Evolutionary conservation across 2,797 vertebrate species (phyloP).

Genomic region (Poecilia gillii): DNA sequence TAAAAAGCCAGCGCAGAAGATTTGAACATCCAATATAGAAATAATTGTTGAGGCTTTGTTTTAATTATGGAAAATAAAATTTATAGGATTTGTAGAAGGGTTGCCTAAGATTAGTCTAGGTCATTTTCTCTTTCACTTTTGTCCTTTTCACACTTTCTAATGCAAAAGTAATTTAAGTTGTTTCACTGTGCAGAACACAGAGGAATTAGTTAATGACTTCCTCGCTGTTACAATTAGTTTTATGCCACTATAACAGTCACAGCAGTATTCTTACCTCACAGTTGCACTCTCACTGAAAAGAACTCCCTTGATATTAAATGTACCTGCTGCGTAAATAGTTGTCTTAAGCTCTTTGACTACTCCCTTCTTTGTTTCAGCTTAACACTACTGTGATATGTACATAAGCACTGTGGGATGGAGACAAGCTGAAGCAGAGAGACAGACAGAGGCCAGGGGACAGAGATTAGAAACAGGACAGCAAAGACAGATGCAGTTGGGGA

Average conservation of each 20-base stretch:
- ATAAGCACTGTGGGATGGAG: constrained; percentile 64
- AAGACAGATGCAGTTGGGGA: constrained; percentile 71
- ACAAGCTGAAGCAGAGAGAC: constrained; percentile 60
- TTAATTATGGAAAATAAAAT: constrained; percentile 41
- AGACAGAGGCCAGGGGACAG: constrained; percentile 73
- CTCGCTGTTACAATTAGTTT: constrained; percentile 24
- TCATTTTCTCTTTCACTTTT: background rate
- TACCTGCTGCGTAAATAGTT: constrained; percentile 45
- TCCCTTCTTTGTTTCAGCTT: constrained; percentile 61
- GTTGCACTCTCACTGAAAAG: constrained; percentile 16
- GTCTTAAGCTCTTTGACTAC: constrained; percentile 49
- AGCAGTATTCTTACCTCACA: constrained; percentile 18
- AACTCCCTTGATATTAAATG: constrained; percentile 29
- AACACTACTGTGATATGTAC: constrained; percentile 65
- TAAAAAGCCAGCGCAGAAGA: constrained; percentile 43
- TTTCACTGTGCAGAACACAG: constrained; percentile 8
- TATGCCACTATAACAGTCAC: background rate
- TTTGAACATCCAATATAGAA: constrained; percentile 60
- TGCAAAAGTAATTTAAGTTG: background rate
- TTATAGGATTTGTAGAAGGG: constrained; percentile 34
- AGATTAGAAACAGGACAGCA: constrained; percentile 75
- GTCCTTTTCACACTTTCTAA: constrained; percentile 25
- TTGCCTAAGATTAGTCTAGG: constrained; percentile 8
- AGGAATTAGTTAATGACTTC: constrained; percentile 4
- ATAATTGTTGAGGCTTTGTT: constrained; percentile 50